Conservation (phyloP, 2,797 vertebrate species). For the Onychomys arenicola region DNA sequence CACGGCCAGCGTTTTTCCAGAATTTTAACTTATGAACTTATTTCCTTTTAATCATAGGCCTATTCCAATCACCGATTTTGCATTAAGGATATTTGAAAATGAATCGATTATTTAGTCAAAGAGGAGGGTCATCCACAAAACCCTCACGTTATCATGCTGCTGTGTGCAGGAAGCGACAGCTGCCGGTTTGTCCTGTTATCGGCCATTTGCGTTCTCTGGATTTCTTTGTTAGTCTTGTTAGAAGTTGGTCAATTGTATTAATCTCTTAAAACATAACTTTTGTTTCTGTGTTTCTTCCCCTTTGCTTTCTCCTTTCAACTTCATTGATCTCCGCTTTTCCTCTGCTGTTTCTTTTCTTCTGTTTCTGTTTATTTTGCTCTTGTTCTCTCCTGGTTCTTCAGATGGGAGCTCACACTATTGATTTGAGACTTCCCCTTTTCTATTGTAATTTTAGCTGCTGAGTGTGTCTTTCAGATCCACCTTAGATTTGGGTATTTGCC, state of each 20-base stretch:
- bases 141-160: background rate
- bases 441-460: slow-evolving; percentile 27
- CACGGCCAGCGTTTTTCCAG: background rate
- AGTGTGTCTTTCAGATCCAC: background rate
- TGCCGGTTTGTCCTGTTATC: background rate
- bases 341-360: background rate
- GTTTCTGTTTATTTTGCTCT: background rate
- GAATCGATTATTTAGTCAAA: background rate
- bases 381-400: background rate
- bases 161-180: background rate
- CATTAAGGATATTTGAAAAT: background rate
- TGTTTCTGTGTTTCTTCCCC: background rate
- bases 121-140: background rate
- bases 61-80: background rate
- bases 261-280: background rate
- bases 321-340: background rate
- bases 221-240: slow-evolving; percentile 27
- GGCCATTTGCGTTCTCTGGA: background rate
- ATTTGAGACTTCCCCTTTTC: slow-evolving; percentile 4
- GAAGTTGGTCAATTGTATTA: background rate
- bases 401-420: slow-evolving; percentile 12
- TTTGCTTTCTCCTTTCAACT: background rate
- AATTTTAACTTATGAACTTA: background rate
- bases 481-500: slow-evolving; percentile 3
- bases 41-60: background rate